Conservation (phyloP, 2,113 vertebrate genomes). For the Nothocercus nigrocapillus region DNA sequence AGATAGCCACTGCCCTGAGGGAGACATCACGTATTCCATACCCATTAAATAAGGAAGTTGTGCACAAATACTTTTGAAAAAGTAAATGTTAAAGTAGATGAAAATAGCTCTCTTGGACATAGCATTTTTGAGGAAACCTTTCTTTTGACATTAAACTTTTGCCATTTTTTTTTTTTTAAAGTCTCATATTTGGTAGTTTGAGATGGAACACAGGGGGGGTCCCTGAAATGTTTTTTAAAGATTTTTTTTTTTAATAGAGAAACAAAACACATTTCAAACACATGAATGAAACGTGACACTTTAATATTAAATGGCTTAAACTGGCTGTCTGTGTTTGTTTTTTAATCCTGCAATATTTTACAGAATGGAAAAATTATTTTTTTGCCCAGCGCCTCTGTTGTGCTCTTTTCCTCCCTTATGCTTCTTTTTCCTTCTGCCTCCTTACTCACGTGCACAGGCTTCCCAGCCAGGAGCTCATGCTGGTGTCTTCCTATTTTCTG, state of each 20-base stretch:
- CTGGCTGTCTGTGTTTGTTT: background rate
- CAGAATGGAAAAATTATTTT: background rate
- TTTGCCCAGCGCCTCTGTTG: background rate
- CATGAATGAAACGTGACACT: background rate
- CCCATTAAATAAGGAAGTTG: background rate
- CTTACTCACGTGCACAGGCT: background rate
- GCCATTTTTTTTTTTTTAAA: background rate
- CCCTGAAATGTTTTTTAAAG: background rate
- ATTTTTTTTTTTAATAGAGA: background rate
- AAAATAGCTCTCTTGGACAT: background rate
- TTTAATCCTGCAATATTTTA: background rate
- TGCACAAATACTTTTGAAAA: background rate
- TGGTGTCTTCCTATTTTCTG: background rate
- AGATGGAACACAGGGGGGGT: background rate
- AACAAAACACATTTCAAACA: background rate
- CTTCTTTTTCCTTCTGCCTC: background rate
- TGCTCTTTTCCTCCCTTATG: background rate
- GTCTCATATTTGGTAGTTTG: background rate
- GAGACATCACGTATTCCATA: background rate
- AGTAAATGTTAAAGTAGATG: background rate
- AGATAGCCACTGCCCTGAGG: background rate
- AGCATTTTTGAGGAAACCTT: background rate
- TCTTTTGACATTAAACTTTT: background rate
- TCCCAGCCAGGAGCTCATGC: background rate
- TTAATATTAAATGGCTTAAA: conserved; percentile 14